Base-by-base conservation (phyloP, 2,797 vertebrate genomes). In the Phalanger gymnotis region DNA sequence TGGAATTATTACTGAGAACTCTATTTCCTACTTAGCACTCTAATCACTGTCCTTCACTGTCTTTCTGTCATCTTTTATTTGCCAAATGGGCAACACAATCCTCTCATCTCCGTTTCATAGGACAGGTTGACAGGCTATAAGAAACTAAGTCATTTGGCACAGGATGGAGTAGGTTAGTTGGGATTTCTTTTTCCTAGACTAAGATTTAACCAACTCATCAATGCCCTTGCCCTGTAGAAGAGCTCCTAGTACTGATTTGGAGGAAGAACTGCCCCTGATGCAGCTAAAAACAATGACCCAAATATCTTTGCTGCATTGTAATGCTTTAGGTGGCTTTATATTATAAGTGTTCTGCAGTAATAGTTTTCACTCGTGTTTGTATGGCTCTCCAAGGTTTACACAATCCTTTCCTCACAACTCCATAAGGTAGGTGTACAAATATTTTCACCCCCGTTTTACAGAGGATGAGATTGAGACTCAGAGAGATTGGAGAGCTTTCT, bases 11-110 rank as follows among this genome's bases (percentile, higher is more conserved):
- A 93, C 57, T 58, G 89, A 52, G 53, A 19, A 92, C 92, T 95
- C 96, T 73, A 61, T 93, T 92, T 92, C 52, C 90, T 91, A 47
- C 51, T 1, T 58, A 87, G 73, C 22, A n/a, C 27, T 57, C 47
- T 22, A 93, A 34, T 95, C 73, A 31, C 66, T 34, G 3, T 11
- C 40, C 53, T 31, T 87, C 40, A 13, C 28, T 54, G 87, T 34
- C 40, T 90, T 93, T 95, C 90, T 92, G 56, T 90, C 92, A 25
- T 61, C 54, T 92, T 91, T 93, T 94, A 95, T 96, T 28, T 54
- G 81, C 92, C 90, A 27, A 87, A 53, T 57, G 40, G 47, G 40
- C 34, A 25, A 31, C 40, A 9, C 53, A 53, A 52, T 91, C 58
- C 53, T 58, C 54, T 4, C 25, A 22, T n/a, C 54, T 91, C 40